These are phyloP conservation scores for Nymphalis polychloros DNA, from an alignment of 2,888 invertebrate genomes.

Conservation along the genomic window DNA sequence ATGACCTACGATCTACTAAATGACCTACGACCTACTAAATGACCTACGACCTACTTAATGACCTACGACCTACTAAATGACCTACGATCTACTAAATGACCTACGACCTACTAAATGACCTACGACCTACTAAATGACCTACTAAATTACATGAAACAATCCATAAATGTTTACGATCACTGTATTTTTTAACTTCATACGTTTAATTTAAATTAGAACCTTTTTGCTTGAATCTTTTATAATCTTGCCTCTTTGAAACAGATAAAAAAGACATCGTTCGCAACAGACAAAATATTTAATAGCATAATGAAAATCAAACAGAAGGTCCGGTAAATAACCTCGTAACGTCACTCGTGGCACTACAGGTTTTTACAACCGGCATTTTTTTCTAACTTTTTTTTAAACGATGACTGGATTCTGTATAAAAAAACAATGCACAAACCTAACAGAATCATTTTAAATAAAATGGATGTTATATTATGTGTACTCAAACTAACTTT, in stretches of 20 bases:
- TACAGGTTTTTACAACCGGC: constrained; percentile 54
- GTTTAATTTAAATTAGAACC: neutral
- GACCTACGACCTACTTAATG: too few relatives aligned
- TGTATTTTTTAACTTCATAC: neutral
- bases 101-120: too few relatives aligned
- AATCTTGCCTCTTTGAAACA: neutral
- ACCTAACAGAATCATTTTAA: neutral
- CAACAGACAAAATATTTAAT: constrained; percentile 21
- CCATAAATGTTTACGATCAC: neutral
- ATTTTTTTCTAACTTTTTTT: constrained; percentile 59
- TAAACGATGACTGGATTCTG: constrained; percentile 52
- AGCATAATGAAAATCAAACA: constrained; percentile 35
- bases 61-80: too few relatives aligned
- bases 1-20: too few relatives aligned
- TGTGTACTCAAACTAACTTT: too few relatives aligned
- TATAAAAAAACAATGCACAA: constrained; percentile 9
- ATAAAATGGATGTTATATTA: too few relatives aligned
- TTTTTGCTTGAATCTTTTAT: neutral
- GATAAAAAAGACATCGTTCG: constrained; percentile 14
- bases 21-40: too few relatives aligned
- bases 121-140: too few relatives aligned
- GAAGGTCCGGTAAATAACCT: constrained; percentile 53
- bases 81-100: too few relatives aligned
- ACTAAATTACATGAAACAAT: neutral
- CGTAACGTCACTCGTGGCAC: constrained; percentile 45